Base-by-base conservation (phyloP, 2,888 invertebrate species). In the Nemurella pictetii region DNA sequence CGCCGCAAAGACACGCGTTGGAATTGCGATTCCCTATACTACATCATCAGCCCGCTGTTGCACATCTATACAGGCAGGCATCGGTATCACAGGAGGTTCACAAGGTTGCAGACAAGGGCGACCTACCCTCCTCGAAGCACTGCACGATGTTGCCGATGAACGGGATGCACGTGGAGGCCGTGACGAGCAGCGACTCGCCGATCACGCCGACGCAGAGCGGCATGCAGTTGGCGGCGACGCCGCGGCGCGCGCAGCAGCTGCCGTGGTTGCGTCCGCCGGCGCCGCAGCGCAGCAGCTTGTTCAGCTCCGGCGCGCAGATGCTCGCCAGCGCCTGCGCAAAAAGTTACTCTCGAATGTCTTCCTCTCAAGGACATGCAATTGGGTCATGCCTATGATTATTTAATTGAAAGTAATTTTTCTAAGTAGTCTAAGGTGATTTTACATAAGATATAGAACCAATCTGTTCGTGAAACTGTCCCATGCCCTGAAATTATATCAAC, bases 71-170 rank as follows among this genome's bases (percentile, higher is more conserved):
- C 55, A 74, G 20, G 26, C 74, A 74, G n/a, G 26, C n/a, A 74
- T n/a, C n/a, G n/a, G n/a, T n/a, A n/a, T n/a, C n/a, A n/a, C n/a
- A n/a, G n/a, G n/a, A n/a, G n/a, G n/a, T 73, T 4, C 73, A 3
- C 20, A 20, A 73, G 73, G 32, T 4, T 32, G 9, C 9, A 3
- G 32, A 5, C 9, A 9, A 32, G 32, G 73, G 77, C 28, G 0
- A 86, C 88, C 88, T 89, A 95, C 96, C 96, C 93, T 96, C 96
- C 90, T 96, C 96, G 88, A 96, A 95, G 90, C 96, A 96, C 89
- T 96, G 95, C 83, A 95, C 94, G 88, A 96, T 96, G 90, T 96
- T 96, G 55, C 96, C 96, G 87, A 96, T 95, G 89, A 94, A 96
- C 0, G 96, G 94, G 84, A 95, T 93, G 89, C 96, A 96, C 83